Base-by-base conservation (phyloP, 2,797 vertebrate species). In the Phoebastria nigripes region DNA sequence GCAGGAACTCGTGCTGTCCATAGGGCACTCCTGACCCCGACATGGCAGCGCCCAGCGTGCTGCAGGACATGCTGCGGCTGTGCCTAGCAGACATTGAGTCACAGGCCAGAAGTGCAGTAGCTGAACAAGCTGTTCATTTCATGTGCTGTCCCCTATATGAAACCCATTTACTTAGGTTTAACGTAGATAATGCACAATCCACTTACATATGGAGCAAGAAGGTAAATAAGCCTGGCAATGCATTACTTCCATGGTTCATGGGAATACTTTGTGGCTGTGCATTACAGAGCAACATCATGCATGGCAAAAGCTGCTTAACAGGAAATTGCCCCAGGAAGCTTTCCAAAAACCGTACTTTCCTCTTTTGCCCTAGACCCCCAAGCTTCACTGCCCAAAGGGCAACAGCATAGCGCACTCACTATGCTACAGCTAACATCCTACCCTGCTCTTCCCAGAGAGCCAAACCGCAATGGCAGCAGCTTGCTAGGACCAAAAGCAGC, bases 31-130 rank as follows among this genome's bases (percentile, higher is more conserved):
- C 62, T 10, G 26, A 41, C 13, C 19, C 55, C 1, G 0, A 5
- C 8, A 28, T 0, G 0, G 63, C 35, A 70, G 39, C 4, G 1
- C 8, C 39, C 62, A 11, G 42, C 2, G 0, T 0, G 5, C 35
- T 35, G 26, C 41, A 49, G 17, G 69, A 31, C 41, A 18, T 4
- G 4, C 42, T 19, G 29, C 0, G 9, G 37, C 29, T 18, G 7
- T 14, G 54, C 65, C 42, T 70, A 51, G 78, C 21, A 24, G 22
- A 12, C 26, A 10, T 2, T 1, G 35, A 37, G 33, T 8, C 2
- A 0, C 0, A 2, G 58, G 44, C 31, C 47, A 73, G 51, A 58
- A 58, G 28, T 0, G 0, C 25, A 63, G 76, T 1, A 22, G n/a
- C 44, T 37, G 69, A 70, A 29, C 4, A 28, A 62, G 65, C 56